phyloP scores from a whole-genome alignment of 2,797 vertebrate genomes.

The Menidia menidia region DNA sequence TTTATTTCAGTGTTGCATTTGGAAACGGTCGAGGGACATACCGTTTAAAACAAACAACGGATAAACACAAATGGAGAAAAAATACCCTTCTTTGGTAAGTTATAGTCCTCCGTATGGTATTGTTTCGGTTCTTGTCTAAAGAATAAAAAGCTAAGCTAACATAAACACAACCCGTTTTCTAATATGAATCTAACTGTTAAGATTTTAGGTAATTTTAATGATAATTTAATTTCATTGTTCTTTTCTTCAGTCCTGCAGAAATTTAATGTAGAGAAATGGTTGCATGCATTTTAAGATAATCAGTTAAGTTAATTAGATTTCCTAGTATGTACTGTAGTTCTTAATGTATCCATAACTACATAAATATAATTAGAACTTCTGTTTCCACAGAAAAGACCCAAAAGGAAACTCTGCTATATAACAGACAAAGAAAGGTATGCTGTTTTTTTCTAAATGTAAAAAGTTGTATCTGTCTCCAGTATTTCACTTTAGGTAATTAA shows the following conservation, averaged over 20 bases:
- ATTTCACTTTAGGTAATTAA: too few relatives aligned
- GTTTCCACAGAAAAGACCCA: conserved; percentile 75
- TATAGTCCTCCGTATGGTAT: background rate
- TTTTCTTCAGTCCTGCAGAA: too few relatives aligned
- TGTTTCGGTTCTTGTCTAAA: background rate
- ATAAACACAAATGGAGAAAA: conserved; percentile 44
- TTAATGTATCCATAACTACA: background rate
- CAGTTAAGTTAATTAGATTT: background rate
- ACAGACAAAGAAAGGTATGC: conserved; percentile 64
- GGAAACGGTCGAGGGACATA: background rate
- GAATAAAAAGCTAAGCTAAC: background rate
- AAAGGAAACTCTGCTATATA: conserved; percentile 76
- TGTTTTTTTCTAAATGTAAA: background rate
- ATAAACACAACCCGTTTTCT: too few relatives aligned
- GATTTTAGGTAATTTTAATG: too few relatives aligned
- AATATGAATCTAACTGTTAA: too few relatives aligned
- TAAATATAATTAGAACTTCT: background rate
- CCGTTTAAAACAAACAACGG: background rate
- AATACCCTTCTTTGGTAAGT: conserved; percentile 55
- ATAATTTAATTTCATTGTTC: too few relatives aligned
- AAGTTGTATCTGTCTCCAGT: background rate
- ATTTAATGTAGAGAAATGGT: background rate
- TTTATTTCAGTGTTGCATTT: background rate
- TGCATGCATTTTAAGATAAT: background rate
- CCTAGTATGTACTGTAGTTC: background rate